Evolutionary conservation across 2,888 invertebrate genomes (phyloP).

Genomic region (Acanthococcus lagerstroemiae): DNA sequence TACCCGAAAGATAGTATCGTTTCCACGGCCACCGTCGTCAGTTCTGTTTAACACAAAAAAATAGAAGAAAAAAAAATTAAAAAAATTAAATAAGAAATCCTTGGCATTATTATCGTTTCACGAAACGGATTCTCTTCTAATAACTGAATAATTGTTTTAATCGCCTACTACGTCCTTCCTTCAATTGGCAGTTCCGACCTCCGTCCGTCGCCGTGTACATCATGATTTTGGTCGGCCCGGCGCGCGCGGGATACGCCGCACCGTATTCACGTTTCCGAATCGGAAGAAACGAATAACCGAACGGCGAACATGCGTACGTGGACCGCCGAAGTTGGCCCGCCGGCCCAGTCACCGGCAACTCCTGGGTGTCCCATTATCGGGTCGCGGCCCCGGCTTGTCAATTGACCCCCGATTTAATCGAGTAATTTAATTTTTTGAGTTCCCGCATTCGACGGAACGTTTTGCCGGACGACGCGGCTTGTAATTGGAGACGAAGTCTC

Average conservation of each 20-base stretch:
- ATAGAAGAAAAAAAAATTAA: conserved; percentile 19
- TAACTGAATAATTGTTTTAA: conserved; percentile 25
- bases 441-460: not conserved
- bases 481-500: too few species aligned
- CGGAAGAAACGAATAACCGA: too few species aligned
- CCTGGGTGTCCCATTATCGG: not conserved
- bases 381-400: not conserved
- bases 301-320: too few species aligned
- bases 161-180: not conserved
- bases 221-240: not conserved
- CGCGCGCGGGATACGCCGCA: not conserved
- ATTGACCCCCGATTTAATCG: not conserved
- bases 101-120: conserved; percentile 25
- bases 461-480: too few species aligned
- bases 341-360: too few species aligned
- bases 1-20: conserved; percentile 30
- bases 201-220: not conserved
- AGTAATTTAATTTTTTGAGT: not conserved
- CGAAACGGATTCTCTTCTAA: conserved; percentile 22
- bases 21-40: conserved; percentile 26
- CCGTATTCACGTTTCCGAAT: not conserved
- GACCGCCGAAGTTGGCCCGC: too few species aligned
- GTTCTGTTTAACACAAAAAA: too few species aligned
- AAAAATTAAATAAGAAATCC: too few species aligned
- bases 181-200: not conserved